A percentile compares a stretch with the other conserved stretches of the same genome.
Evolutionary conservation across 2,888 invertebrate genomes (phyloP).

Genomic region (Myopa testacea): DNA sequence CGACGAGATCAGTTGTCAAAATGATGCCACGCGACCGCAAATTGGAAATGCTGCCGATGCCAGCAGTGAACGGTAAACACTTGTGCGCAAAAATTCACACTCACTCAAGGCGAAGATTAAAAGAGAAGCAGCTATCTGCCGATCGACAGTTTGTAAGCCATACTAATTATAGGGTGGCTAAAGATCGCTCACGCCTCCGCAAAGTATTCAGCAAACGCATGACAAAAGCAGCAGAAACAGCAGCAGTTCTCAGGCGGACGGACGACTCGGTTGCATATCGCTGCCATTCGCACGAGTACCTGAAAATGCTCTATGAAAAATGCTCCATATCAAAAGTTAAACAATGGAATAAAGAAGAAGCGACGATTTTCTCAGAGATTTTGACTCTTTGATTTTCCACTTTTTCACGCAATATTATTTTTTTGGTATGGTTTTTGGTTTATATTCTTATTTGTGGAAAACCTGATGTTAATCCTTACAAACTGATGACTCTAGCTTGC

Average conservation of each 20-base stretch:
- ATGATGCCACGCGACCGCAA: slow-evolving; percentile 66
- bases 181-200: slow-evolving; percentile 60
- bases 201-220: slow-evolving; percentile 35
- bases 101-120: slow-evolving; percentile 30
- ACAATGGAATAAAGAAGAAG: slow-evolving; percentile 53
- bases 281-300: neutral
- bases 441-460: slow-evolving; percentile 51
- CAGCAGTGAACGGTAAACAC: slow-evolving; percentile 51
- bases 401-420: slow-evolving; percentile 24
- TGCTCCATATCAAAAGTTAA: slow-evolving; percentile 63
- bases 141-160: slow-evolving; percentile 38
- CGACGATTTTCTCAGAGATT: slow-evolving; percentile 32
- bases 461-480: slow-evolving; percentile 57
- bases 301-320: slow-evolving; percentile 49
- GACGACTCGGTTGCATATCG: neutral
- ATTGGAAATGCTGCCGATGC: slow-evolving; percentile 30
- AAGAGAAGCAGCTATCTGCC: slow-evolving; percentile 25
- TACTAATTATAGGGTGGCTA: slow-evolving; percentile 58
- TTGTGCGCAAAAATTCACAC: slow-evolving; percentile 42
- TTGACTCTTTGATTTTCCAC: slow-evolving; percentile 47
- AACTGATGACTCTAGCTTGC: slow-evolving; percentile 14
- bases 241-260: slow-evolving; percentile 5
- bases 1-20: slow-evolving; percentile 48
- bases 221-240: slow-evolving; percentile 6
- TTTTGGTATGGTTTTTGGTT: slow-evolving; percentile 10